Conservation (phyloP, 2,888 invertebrate species). For the Drosophila lacicola region DNA sequence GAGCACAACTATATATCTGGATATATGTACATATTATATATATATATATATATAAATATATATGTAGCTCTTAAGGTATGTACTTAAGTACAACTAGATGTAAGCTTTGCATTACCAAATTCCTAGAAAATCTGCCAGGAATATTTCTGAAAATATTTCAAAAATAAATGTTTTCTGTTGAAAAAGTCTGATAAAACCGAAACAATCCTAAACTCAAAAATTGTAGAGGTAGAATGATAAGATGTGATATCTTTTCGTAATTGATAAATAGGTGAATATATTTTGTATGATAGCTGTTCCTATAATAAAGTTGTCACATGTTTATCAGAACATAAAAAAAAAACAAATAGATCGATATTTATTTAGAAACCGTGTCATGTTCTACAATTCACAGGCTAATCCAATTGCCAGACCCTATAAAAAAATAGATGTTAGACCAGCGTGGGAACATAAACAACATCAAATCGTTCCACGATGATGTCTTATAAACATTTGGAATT, state of each 20-base stretch:
- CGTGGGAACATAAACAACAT: slow-evolving; percentile 69
- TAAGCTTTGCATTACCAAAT: slow-evolving; percentile 24
- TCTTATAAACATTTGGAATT: slow-evolving; percentile 47
- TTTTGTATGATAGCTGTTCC: too few species aligned
- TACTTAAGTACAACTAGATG: slow-evolving; percentile 6
- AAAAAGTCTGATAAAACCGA: slow-evolving; percentile 14
- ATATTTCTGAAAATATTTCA: slow-evolving; percentile 23
- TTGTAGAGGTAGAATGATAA: background rate
- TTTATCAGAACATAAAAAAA: background rate
- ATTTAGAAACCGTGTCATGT: slow-evolving; percentile 29
- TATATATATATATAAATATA: slow-evolving; percentile 5
- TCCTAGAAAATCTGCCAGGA: slow-evolving; percentile 42
- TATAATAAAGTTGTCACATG: too few species aligned
- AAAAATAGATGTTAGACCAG: slow-evolving; percentile 42
- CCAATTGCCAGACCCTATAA: slow-evolving; percentile 30
- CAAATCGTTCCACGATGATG: slow-evolving; percentile 26
- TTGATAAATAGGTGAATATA: too few species aligned
- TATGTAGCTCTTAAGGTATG: background rate
- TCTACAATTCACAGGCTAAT: slow-evolving; percentile 37
- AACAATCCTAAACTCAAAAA: background rate
- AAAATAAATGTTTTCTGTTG: slow-evolving; percentile 20
- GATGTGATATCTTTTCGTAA: background rate
- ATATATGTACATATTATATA: slow-evolving; percentile 8
- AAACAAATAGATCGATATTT: slow-evolving; percentile 12
- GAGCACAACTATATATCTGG: slow-evolving; percentile 56